Base-by-base conservation (phyloP, 2,113 vertebrate genomes). In the Spea multiplicata region DNA sequence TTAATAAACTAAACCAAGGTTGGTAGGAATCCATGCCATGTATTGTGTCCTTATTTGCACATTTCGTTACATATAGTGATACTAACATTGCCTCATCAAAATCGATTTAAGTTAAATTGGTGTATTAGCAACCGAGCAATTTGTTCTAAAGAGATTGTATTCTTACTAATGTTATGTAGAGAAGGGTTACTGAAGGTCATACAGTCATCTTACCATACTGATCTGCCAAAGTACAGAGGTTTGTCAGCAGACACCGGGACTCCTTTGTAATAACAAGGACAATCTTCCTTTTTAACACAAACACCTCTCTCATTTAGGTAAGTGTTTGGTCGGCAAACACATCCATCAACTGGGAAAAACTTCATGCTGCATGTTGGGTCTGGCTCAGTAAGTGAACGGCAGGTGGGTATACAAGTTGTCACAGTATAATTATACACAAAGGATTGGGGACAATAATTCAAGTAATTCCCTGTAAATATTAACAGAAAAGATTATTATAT, bases 351-450 rank as follows among this genome's bases (percentile, higher is more conserved):
- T 44, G 83, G 84, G 0, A 77, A 9, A 0, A 74, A 81, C 0
- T 3, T 74, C 5, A 90, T 69, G 78, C 71, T 65, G 52, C 88
- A 91, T 50, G 86, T 66, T 0, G n/a, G 73, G 53, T 91, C 89
- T 0, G 84, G 82, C 1, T 86, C 84, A 4, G 80, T 83, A 70
- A 91, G 83, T 0, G 88, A 89, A 74, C 47, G 87, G 70, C 90
- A 91, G 0, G 90, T 88, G 62, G 86, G 85, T 82, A 89, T 90
- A 10, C 90, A 91, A 79, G 82, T 74, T 50, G 87, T 85, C 85
- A 89, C 85, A 0, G 81, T 84, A 16, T 84, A 84, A 90, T 82
- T 84, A 84, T 88, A 95, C 75, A 90, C 88, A 67, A 89, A 91
- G 4, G 82, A 87, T 76, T 46, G 73, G 59, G 89, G 87, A 79